phyloP scores from a whole-genome alignment of 2,113 vertebrate genomes.

The human (Homo sapiens) region GRCh38 chr3:194427001-194427500 shows the following conservation, averaged over 20 bases:
- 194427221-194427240: constrained; percentile 96
- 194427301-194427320: constrained; percentile 33
- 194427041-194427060: not conserved
- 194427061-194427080: constrained; percentile 88
- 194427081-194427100: constrained; percentile 86
- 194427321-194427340: constrained; percentile 4
- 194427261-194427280: constrained; percentile 43
- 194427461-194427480: not conserved
- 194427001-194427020: not conserved
- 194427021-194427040: not conserved
- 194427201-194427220: constrained; percentile 93
- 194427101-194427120: constrained; percentile 92
- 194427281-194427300: not conserved
- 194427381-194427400: not conserved
- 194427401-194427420: constrained; percentile 13
- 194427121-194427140: constrained; percentile 92
- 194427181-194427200: constrained; percentile 94
- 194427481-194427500: constrained; percentile 10
- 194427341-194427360: not conserved
- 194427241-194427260: constrained; percentile 95
- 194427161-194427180: constrained; percentile 96
- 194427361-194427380: constrained; percentile 30
- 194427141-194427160: constrained; percentile 95
- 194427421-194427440: constrained; percentile 11
- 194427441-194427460: constrained; percentile 4